These are phyloP conservation scores for Todiramphus saurophagus DNA, from an alignment of 2,113 vertebrate species.

Conservation along the genomic window DNA sequence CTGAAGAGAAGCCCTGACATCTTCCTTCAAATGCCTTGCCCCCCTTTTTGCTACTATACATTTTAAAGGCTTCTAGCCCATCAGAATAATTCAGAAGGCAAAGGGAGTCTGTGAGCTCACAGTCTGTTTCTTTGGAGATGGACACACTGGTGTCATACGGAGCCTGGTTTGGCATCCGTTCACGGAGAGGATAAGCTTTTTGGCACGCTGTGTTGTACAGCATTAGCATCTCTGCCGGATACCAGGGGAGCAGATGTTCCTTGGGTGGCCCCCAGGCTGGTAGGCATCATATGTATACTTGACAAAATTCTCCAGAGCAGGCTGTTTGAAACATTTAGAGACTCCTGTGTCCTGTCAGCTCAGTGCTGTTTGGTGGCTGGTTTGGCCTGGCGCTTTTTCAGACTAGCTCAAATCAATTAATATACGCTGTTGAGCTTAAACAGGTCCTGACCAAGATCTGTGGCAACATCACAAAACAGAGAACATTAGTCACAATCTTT, in stretches of 20 bases:
- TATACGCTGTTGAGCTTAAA: neutral
- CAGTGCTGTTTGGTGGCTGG: neutral
- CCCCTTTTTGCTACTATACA: neutral
- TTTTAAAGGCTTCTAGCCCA: neutral
- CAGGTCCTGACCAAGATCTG: neutral
- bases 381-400: neutral
- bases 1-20: neutral
- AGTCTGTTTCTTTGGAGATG: conserved; percentile 22
- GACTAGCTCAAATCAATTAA: neutral
- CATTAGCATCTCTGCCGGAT: conserved; percentile 42
- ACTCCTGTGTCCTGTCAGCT: conserved; percentile 22
- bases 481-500: neutral
- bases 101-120: neutral
- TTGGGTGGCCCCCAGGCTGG: conserved; percentile 64
- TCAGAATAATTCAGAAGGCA: conserved; percentile 4
- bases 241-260: conserved; percentile 71
- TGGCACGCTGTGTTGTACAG: conserved; percentile 36
- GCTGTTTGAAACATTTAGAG: neutral
- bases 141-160: conserved; percentile 15
- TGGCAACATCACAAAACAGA: neutral
- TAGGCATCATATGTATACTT: conserved; percentile 44
- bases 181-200: conserved; percentile 57
- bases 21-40: neutral
- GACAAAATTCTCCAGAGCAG: conserved; percentile 44
- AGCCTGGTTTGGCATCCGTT: conserved; percentile 49